These are phyloP conservation scores for Hypena proboscidalis DNA, from an alignment of 2,888 invertebrate species.

Conservation along the genomic window DNA sequence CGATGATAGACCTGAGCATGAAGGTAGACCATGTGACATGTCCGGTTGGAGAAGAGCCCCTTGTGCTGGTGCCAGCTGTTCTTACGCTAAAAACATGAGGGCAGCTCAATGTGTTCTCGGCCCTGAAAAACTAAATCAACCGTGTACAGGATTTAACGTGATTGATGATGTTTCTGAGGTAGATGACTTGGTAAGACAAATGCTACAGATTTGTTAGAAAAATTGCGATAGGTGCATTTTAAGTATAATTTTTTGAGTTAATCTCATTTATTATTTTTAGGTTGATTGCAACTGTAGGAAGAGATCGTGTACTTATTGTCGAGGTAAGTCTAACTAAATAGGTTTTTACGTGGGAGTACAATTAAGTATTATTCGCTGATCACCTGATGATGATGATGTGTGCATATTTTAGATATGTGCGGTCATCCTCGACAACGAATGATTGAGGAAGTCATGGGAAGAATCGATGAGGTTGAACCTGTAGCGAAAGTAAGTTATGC, in stretches of 20 bases:
- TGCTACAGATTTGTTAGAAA: too few species aligned
- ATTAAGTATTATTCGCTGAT: too few species aligned
- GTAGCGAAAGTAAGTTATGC: constrained; percentile 68
- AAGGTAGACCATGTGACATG: constrained; percentile 38
- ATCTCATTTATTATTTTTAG: constrained; percentile 40
- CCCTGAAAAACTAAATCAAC: constrained; percentile 49
- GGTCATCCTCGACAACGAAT: constrained; percentile 57
- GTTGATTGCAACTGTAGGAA: constrained; percentile 45
- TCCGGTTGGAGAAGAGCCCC: constrained; percentile 50
- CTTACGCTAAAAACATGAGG: constrained; percentile 63
- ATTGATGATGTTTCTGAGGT: too few species aligned
- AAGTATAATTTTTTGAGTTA: too few species aligned
- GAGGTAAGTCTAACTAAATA: constrained; percentile 50
- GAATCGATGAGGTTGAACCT: constrained; percentile 54
- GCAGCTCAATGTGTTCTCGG: constrained; percentile 70
- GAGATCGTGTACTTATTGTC: constrained; percentile 44
- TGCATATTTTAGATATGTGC: constrained; percentile 65
- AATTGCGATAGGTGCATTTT: constrained; percentile 2
- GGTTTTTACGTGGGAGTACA: constrained; percentile 67
- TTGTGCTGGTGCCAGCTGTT: constrained; percentile 54
- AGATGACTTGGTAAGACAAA: too few species aligned
- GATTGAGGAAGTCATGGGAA: constrained; percentile 71
- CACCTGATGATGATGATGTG: too few species aligned
- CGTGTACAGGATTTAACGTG: constrained; percentile 1
- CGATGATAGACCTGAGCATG: constrained; percentile 56